Percentiles rank a stretch among this genome's conserved stretches.
These are phyloP conservation scores for Platichthys flesus DNA, from an alignment of 2,113 vertebrate species.

Conservation along the genomic window DNA sequence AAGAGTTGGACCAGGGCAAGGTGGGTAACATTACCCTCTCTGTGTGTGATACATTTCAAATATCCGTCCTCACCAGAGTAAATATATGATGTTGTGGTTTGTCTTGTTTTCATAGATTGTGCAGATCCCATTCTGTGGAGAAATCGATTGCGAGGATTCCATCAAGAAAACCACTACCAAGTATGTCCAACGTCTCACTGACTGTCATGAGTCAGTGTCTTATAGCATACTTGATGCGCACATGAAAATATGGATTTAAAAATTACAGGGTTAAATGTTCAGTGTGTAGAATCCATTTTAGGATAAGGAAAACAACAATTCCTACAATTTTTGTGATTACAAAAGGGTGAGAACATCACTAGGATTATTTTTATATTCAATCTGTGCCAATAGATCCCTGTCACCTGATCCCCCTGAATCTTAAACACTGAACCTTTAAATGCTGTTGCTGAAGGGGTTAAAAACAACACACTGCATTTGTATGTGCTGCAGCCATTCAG, in stretches of 20 bases:
- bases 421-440: no score
- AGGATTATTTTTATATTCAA: no score
- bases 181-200: constrained; percentile 72
- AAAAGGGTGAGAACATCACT: no score
- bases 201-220: neutral
- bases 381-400: no score
- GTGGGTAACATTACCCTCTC: constrained; percentile 74
- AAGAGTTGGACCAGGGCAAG: constrained; percentile 91
- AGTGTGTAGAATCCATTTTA: no score
- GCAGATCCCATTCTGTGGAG: constrained; percentile 97
- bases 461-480: neutral
- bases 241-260: neutral
- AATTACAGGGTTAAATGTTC: neutral
- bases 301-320: no score
- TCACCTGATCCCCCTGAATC: no score
- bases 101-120: constrained; percentile 83
- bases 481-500: no score
- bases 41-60: neutral
- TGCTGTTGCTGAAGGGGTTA: neutral
- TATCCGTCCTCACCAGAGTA: neutral
- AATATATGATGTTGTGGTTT: neutral
- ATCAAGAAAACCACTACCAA: constrained; percentile 97
- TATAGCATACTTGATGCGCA: neutral
- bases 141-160: constrained; percentile 94
- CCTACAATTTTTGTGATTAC: no score